Evolutionary conservation across 2,113 vertebrate species (phyloP).

Genomic region (Notechis scutatus): DNA sequence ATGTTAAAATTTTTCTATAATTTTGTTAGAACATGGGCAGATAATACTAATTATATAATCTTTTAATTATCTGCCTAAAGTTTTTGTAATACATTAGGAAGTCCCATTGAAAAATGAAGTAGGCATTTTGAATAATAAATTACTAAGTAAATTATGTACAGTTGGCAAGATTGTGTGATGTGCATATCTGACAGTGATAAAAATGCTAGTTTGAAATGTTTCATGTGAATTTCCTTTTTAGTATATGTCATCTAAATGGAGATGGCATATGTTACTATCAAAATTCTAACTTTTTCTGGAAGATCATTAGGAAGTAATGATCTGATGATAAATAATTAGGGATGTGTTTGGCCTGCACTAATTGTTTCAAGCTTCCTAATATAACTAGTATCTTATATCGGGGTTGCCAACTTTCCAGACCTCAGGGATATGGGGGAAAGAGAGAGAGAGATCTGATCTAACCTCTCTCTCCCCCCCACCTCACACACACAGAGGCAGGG

Average conservation of each 20-base stretch:
- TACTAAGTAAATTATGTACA: background rate
- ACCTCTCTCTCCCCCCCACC: too few relatives aligned
- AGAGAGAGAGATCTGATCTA: too few relatives aligned
- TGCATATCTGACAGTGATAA: background rate
- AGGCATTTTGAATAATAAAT: background rate
- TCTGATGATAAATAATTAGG: background rate
- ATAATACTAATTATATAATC: background rate
- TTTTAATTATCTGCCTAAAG: background rate
- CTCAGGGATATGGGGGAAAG: too few relatives aligned
- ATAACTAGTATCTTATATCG: background rate
- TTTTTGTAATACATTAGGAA: background rate
- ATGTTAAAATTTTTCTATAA: background rate
- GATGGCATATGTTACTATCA: background rate
- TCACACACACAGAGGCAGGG: too few relatives aligned
- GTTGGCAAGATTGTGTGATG: background rate
- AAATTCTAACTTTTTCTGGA: background rate
- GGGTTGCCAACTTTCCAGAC: too few relatives aligned
- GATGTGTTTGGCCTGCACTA: background rate
- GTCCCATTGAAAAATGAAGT: background rate
- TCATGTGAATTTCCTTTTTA: background rate
- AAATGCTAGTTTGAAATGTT: background rate
- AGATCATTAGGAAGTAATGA: background rate
- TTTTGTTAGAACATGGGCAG: background rate
- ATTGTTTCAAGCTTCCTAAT: background rate
- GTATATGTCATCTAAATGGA: background rate